Base-by-base conservation (phyloP, 2,888 invertebrate genomes). In the Gryllus longicercus region DNA sequence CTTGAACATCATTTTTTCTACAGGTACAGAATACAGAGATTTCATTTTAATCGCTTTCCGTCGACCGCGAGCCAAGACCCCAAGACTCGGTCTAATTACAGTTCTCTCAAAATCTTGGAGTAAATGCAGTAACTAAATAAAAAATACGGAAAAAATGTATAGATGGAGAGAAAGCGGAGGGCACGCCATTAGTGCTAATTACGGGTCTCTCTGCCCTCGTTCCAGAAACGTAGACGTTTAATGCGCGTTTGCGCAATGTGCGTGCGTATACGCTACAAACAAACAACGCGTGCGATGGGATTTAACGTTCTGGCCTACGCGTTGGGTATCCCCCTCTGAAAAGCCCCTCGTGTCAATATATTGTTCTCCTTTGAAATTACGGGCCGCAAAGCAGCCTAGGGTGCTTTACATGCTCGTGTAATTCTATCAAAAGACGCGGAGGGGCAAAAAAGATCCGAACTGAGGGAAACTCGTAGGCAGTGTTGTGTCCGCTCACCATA, bases 291-390 rank as follows among this genome's bases (percentile, higher is more conserved):
- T 16, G 4, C 63, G 11, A 8, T n/a, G 63, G 63, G 10, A 16
- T 14, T 63, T 8, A n/a, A n/a, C 11, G 63, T 63, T 63, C 11
- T 63, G 38, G 38, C 38, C 8, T 8, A 38, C 38, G 38, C 63
- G 63, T 63, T 16, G 63, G 16, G 14, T 16, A n/a, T 63, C 16
- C 63, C 63, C 63, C n/a, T 18, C 63, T 38, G 38, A 63, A 63
- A 63, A 0, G 14, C 12, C 16, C n/a, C 63, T 63, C 63, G n/a
- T n/a, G 63, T 63, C 63, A n/a, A 11, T 63, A 63, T 63, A 63
- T 63, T 63, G 63, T 63, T 63, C 63, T 63, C 63, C 12, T 38
- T 63, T 63, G 63, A 63, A 63, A 63, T 63, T 63, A 63, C 63
- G 16, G 63, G 1, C n/a, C 63, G 3, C 63, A n/a, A 5, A 14